phyloP scores from a whole-genome alignment of 2,888 invertebrate genomes.

The Sphecodes monilicornis region DNA sequence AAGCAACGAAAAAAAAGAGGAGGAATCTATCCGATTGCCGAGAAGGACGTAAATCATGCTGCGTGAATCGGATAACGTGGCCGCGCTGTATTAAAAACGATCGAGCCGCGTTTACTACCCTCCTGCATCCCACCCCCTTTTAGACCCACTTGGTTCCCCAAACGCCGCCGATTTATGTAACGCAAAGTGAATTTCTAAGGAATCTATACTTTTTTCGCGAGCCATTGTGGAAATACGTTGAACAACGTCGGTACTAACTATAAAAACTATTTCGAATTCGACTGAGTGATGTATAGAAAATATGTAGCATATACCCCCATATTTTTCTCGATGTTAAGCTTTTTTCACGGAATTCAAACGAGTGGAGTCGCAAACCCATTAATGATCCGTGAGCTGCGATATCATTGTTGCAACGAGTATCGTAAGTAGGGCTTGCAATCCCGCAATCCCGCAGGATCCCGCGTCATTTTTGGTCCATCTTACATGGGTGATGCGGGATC shows the following conservation, averaged over 20 bases:
- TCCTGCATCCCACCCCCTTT: not conserved
- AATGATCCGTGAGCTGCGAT: conserved; percentile 24
- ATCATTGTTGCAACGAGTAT: conserved; percentile 38
- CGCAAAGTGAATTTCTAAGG: conserved; percentile 77
- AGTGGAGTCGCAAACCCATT: conserved; percentile 63
- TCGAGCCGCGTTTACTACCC: conserved; percentile 56
- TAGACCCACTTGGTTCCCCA: not conserved
- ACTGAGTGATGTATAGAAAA: conserved; percentile 78
- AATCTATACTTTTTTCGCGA: conserved; percentile 65
- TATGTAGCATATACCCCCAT: conserved; percentile 78
- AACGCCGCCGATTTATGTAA: conserved; percentile 58
- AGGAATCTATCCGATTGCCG: conserved; percentile 16
- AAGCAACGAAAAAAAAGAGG: conserved; percentile 12
- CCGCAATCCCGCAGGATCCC: too few relatives aligned
- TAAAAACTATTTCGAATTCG: conserved; percentile 77
- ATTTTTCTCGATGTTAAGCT: conserved; percentile 84
- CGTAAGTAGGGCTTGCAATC: too few relatives aligned
- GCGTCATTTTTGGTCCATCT: too few relatives aligned
- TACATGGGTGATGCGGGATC: too few relatives aligned
- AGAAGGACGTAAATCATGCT: conserved; percentile 13
- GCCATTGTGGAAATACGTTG: conserved; percentile 56
- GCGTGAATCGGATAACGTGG: conserved; percentile 5
- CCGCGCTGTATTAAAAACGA: conserved; percentile 54
- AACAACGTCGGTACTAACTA: conserved; percentile 53
- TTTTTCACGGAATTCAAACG: conserved; percentile 77